Conservation (phyloP, 2,113 vertebrate genomes). For the Ameiurus melas region DNA sequence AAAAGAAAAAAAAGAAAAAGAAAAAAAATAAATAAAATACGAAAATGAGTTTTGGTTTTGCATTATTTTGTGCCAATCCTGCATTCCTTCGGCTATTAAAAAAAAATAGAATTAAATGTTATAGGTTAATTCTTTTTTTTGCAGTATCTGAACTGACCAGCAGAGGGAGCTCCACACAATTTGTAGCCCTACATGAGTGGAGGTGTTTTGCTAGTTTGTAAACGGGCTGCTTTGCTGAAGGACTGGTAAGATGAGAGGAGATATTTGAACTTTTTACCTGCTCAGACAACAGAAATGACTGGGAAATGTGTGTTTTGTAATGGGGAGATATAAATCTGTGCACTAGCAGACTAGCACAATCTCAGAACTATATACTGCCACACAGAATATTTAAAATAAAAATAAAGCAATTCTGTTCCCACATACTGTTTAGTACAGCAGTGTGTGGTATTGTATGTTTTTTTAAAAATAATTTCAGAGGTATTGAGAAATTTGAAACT, state of each 20-base stretch:
- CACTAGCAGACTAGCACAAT: not conserved
- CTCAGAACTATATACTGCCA: not conserved
- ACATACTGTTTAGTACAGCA: not conserved
- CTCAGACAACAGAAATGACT: not conserved
- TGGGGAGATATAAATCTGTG: not conserved
- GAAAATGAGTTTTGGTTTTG: conserved; percentile 46
- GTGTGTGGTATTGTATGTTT: not conserved
- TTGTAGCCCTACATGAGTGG: not conserved
- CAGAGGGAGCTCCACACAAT: conserved; percentile 43
- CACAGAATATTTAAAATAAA: not conserved
- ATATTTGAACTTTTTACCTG: not conserved
- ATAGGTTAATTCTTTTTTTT: not conserved
- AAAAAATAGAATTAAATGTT: not conserved
- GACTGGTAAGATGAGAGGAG: not conserved
- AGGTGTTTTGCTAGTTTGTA: not conserved
- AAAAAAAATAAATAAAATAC: conserved; percentile 52
- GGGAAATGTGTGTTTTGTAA: not conserved
- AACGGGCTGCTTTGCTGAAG: not conserved
- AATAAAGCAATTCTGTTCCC: not conserved
- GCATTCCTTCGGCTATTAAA: not conserved
- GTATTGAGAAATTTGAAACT: not conserved
- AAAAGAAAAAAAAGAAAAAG: conserved; percentile 50
- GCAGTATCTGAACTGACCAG: conserved; percentile 44
- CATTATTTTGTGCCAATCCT: not conserved
- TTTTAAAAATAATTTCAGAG: not conserved